phyloP scores from a whole-genome alignment of 2,797 vertebrate species.

The Enteromius anoplus region DNA sequence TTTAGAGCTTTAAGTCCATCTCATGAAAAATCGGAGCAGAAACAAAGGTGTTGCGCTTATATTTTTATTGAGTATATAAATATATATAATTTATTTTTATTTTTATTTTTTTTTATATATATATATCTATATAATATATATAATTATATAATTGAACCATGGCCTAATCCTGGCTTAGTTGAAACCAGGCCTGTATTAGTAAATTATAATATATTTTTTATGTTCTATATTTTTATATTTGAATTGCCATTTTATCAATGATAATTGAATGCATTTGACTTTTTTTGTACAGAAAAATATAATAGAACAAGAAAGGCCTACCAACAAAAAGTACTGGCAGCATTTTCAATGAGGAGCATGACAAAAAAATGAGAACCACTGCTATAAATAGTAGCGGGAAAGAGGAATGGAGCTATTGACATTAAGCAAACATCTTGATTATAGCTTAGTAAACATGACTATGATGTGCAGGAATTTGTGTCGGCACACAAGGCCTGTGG shows the following conservation, averaged over 20 bases:
- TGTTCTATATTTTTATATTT: not conserved
- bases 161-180: too few species aligned
- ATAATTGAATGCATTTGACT: not conserved
- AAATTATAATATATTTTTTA: not conserved
- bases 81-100: too few species aligned
- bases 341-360: not conserved
- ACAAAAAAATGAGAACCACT: not conserved
- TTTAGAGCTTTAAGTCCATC: too few species aligned
- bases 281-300: not conserved
- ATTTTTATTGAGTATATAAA: too few species aligned
- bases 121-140: too few species aligned
- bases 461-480: conserved; percentile 18
- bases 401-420: not conserved
- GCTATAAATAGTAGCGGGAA: not conserved
- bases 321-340: not conserved
- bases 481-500: not conserved
- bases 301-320: not conserved
- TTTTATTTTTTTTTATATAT: too few species aligned
- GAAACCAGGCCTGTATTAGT: too few species aligned
- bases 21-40: too few species aligned
- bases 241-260: not conserved
- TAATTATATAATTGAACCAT: too few species aligned
- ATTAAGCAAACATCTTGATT: not conserved
- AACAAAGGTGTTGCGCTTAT: too few species aligned
- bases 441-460: not conserved